Evolutionary conservation across 2,888 invertebrate species (phyloP).

Genomic region (Nemoura dubitans): DNA sequence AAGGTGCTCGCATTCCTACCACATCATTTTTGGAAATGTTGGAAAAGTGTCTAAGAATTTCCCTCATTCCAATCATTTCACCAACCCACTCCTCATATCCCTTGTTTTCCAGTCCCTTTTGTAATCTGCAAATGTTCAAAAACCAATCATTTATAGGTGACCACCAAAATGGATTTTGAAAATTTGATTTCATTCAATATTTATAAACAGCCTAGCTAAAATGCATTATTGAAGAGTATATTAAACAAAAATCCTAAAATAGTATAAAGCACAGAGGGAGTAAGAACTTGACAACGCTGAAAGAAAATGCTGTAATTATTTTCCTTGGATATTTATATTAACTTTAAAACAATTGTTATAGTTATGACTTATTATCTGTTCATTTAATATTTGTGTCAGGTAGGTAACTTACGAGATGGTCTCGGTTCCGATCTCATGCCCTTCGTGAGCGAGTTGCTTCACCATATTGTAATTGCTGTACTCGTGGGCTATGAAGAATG

Average conservation of each 20-base stretch:
- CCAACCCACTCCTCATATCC: slow-evolving; percentile 93
- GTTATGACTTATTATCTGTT: no score
- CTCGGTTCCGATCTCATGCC: slow-evolving; percentile 84
- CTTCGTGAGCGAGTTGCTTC: slow-evolving; percentile 86
- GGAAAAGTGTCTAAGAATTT: slow-evolving; percentile 82
- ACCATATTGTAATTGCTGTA: slow-evolving; percentile 94
- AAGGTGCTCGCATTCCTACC: slow-evolving; percentile 88
- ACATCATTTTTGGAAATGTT: slow-evolving; percentile 84
- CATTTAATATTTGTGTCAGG: slow-evolving; percentile 67
- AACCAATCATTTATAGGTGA: slow-evolving; percentile 57
- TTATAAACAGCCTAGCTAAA: no score
- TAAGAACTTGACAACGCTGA: no score
- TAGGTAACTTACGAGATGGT: slow-evolving; percentile 72
- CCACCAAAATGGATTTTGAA: no score
- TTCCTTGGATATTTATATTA: no score
- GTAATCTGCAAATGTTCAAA: slow-evolving; percentile 63
- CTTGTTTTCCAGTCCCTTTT: slow-evolving; percentile 87
- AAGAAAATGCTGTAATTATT: no score
- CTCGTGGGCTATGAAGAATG: slow-evolving; percentile 91
- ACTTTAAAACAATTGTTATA: no score
- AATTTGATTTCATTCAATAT: no score
- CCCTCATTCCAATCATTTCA: slow-evolving; percentile 94
- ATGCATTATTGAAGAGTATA: no score
- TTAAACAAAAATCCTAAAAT: no score
- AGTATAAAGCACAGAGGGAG: no score